Evolutionary conservation across 2,888 invertebrate genomes (phyloP).

Genomic region (Dioctria linearis): DNA sequence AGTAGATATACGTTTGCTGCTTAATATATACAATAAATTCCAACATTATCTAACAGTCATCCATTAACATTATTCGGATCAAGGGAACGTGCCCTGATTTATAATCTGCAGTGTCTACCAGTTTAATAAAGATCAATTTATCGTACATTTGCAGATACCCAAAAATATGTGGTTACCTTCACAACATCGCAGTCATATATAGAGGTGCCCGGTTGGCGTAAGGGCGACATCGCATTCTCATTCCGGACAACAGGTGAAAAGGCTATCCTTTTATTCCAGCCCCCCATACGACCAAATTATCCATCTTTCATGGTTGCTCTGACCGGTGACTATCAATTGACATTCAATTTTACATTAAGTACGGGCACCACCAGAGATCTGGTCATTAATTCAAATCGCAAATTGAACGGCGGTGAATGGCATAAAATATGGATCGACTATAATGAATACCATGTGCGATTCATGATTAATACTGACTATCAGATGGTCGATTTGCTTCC

Average conservation of each 20-base stretch:
- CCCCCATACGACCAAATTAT: slow-evolving; percentile 89
- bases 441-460: slow-evolving; percentile 92
- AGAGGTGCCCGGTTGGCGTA: slow-evolving; percentile 94
- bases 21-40: slow-evolving; percentile 32
- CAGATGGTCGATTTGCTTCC: slow-evolving; percentile 88
- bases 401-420: slow-evolving; percentile 94
- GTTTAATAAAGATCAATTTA: slow-evolving; percentile 40
- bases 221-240: slow-evolving; percentile 93
- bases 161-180: slow-evolving; percentile 93
- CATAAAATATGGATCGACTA: slow-evolving; percentile 97
- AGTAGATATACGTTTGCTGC: slow-evolving; percentile 66
- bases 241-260: slow-evolving; percentile 93
- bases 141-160: slow-evolving; percentile 78
- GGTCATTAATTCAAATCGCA: slow-evolving; percentile 85
- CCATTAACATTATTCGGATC: slow-evolving; percentile 35
- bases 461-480: slow-evolving; percentile 92
- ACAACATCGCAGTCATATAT: slow-evolving; percentile 94
- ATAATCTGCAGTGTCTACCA: not conserved
- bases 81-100: slow-evolving; percentile 35
- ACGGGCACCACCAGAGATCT: slow-evolving; percentile 86
- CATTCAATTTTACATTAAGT: slow-evolving; percentile 91
- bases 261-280: slow-evolving; percentile 91
- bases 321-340: slow-evolving; percentile 88
- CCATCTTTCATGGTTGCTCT: slow-evolving; percentile 94
- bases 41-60: slow-evolving; percentile 37